Conservation (phyloP, 92 coral and sea anemone genomes). For the Montipora capitata region DNA sequence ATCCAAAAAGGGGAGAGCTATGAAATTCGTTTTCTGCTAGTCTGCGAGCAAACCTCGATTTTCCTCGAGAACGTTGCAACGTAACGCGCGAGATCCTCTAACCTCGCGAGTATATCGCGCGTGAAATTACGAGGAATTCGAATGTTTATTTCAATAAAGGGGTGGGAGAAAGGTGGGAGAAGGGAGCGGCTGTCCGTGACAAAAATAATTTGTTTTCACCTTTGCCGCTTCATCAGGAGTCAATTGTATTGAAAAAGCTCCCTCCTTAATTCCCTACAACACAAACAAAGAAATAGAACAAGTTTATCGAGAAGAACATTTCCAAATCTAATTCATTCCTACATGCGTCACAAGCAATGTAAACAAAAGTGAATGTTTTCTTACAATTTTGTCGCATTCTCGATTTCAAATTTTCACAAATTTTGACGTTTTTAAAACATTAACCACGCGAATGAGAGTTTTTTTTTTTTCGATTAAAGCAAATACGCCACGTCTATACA, state of each 20-base stretch:
- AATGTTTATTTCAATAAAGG: background rate
- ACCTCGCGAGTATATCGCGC: no score
- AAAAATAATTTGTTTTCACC: background rate
- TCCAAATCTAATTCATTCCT: background rate
- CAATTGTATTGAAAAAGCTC: constrained; percentile 23
- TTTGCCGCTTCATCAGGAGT: constrained; percentile 38
- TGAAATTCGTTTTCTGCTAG: no score
- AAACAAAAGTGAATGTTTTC: background rate
- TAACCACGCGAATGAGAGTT: background rate
- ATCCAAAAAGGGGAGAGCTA: no score
- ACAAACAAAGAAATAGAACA: background rate
- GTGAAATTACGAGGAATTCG: no score
- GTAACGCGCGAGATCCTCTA: no score
- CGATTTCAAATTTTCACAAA: background rate
- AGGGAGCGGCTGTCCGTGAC: background rate
- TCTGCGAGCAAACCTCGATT: no score
- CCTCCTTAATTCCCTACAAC: constrained; percentile 11
- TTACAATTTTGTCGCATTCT: no score
- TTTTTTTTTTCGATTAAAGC: background rate
- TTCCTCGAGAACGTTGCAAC: no score
- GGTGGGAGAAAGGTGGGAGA: background rate
- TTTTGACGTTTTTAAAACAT: background rate
- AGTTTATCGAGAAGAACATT: background rate
- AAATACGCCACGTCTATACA: background rate
- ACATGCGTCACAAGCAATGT: background rate